A percentile compares a stretch with the other conserved stretches of the same genome.
These are phyloP conservation scores for Amorpha juglandis DNA, from an alignment of 2,888 invertebrate species.

Conservation along the genomic window DNA sequence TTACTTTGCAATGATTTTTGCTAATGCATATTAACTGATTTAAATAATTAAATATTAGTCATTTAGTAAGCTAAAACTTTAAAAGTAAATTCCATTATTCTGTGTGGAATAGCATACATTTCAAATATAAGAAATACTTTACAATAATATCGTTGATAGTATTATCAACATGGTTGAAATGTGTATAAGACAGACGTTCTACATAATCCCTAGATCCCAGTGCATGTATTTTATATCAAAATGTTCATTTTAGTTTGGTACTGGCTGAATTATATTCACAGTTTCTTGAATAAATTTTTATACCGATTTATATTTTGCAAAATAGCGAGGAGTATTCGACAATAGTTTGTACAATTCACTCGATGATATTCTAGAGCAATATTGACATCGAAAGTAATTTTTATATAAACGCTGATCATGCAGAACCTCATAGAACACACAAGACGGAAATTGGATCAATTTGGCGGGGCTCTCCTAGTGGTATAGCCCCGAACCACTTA, in stretches of 20 bases:
- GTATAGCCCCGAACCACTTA: too few relatives aligned
- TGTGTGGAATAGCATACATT: too few relatives aligned
- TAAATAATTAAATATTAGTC: too few relatives aligned
- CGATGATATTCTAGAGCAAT: too few relatives aligned
- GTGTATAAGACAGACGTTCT: background rate
- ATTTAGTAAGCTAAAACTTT: too few relatives aligned
- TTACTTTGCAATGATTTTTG: background rate
- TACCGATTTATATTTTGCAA: background rate
- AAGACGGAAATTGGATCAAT: too few relatives aligned
- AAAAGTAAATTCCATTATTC: too few relatives aligned
- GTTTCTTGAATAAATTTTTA: slow-evolving; percentile 10
- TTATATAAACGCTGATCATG: too few relatives aligned
- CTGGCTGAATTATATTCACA: background rate
- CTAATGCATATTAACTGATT: background rate
- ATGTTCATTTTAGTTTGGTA: background rate
- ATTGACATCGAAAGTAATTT: too few relatives aligned
- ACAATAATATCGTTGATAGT: background rate
- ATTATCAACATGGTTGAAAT: background rate
- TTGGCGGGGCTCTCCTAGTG: too few relatives aligned
- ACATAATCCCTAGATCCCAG: slow-evolving; percentile 15
- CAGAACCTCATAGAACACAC: too few relatives aligned
- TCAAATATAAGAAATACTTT: background rate
- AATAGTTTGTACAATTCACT: too few relatives aligned
- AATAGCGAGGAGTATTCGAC: background rate
- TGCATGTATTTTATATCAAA: slow-evolving; percentile 8